Evolutionary conservation across 1,140 invertebrate species (phyloP), one percentile per base, ranked within the genome.

Genomic region (Ctenoplectra terminalis): DNA sequence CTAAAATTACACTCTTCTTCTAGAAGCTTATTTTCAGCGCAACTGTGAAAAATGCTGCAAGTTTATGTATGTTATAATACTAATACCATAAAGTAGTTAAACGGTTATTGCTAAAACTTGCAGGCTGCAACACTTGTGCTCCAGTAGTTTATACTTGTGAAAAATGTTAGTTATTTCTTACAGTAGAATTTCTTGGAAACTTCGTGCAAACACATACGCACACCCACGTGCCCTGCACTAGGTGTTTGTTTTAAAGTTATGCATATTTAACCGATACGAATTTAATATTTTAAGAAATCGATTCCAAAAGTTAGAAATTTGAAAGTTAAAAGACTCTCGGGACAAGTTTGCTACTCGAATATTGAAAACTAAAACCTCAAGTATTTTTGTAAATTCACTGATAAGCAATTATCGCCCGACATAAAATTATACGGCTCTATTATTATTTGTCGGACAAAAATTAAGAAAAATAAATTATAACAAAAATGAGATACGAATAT

Each of bases 61-160:
- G n/a, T 20, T 67, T 29, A 15, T 11, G 20, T 29, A 66, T 66
- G 37, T 67, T 67, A 46, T 29, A 46, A 67, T 67, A 29, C 5
- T 67, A 67, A 67, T 67, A 26, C 40, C 37, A 67, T 67, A 67
- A 67, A 67, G 17, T 67, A 29, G 64, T 46, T 67, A 67, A 46
- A 46, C 20, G 64, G 64, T 46, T 67, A 67, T 67, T 46, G 29
- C 40, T 46, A 17, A 66, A 67, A 67, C 64, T 29, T 6, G 1
- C 7, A 20, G 9, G 15, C 64, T 46, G 64, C 64, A 46, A 43
- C 64, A 46, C 17, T 67, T 67, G 64, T 26, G 26, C 40, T 29
- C 9, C 40, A 11, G 15, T 67, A 40, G 26, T 8, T 26, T 3
- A 20, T 11, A 11, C 26, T 46, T 17, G 26, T 67, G 64, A 67